Percentiles rank a stretch among this genome's conserved stretches.
Conservation (phyloP, 1,140 invertebrate species). For the Drosophila tristis region DNA sequence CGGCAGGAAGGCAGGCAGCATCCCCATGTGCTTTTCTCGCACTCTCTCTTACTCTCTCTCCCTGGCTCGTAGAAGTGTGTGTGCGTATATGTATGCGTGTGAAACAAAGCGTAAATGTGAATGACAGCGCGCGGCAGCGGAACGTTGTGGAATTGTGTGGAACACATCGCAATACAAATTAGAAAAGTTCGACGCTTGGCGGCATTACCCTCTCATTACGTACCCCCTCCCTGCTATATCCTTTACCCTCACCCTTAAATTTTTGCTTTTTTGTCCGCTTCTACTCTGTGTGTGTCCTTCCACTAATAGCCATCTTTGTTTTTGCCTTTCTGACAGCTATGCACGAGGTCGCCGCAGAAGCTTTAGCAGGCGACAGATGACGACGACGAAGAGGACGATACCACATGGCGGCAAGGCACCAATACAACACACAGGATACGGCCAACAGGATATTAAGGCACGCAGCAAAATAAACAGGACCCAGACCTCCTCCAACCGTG, state of each 20-base stretch:
- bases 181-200: conserved; percentile 26
- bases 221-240: not conserved
- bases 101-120: conserved; percentile 44
- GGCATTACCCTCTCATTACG: conserved; percentile 13
- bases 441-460: conserved; percentile 59
- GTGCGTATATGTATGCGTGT: conserved; percentile 9
- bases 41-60: conserved; percentile 5
- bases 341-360: conserved; percentile 38
- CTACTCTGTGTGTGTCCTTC: not conserved
- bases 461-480: conserved; percentile 18
- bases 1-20: conserved; percentile 31
- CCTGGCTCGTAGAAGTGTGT: not conserved
- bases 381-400: conserved; percentile 25
- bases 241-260: not conserved
- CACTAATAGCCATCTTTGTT: conserved; percentile 31
- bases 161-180: conserved; percentile 24
- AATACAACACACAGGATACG: conserved; percentile 44
- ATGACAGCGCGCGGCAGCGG: conserved; percentile 37
- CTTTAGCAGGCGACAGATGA: conserved; percentile 48
- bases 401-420: conserved; percentile 47
- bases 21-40: conserved; percentile 43
- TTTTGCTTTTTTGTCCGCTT: not conserved
- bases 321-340: conserved; percentile 42
- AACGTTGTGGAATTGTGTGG: conserved; percentile 42
- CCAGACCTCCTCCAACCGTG: too few relatives aligned